Evolutionary conservation across 2,797 vertebrate genomes (phyloP).

Genomic region (Rhinogobio ventralis): DNA sequence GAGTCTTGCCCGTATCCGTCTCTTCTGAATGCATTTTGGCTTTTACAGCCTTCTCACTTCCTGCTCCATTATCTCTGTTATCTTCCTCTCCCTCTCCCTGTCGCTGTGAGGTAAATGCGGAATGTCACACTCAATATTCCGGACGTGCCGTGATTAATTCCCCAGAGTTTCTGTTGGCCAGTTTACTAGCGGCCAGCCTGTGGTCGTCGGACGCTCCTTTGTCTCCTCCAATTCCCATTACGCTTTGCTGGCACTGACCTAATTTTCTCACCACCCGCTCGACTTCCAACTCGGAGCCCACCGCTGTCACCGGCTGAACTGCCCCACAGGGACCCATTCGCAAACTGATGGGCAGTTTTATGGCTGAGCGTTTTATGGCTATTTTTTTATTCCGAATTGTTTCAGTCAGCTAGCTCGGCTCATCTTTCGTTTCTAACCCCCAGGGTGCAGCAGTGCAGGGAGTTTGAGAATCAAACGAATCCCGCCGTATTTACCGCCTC

Average conservation of each 20-base stretch:
- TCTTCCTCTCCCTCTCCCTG: slow-evolving; percentile 42
- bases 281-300: slow-evolving; percentile 53
- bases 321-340: slow-evolving; percentile 57
- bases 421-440: slow-evolving; percentile 71
- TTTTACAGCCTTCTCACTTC: slow-evolving; percentile 32
- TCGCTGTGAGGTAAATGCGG: slow-evolving; percentile 61
- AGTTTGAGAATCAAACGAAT: slow-evolving; percentile 61
- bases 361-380: slow-evolving; percentile 70
- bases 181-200: slow-evolving; percentile 76
- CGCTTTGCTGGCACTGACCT: slow-evolving; percentile 72
- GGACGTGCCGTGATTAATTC: slow-evolving; percentile 63
- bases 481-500: slow-evolving; percentile 66
- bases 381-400: slow-evolving; percentile 56
- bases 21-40: slow-evolving; percentile 38
- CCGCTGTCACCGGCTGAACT: slow-evolving; percentile 54
- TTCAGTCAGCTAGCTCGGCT: slow-evolving; percentile 69
- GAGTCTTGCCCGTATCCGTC: slow-evolving; percentile 39
- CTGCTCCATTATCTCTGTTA: slow-evolving; percentile 35
- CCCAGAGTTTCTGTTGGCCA: slow-evolving; percentile 67
- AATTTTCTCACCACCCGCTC: slow-evolving; percentile 65
- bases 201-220: slow-evolving; percentile 71
- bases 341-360: slow-evolving; percentile 69
- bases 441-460: slow-evolving; percentile 59
- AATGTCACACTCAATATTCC: slow-evolving; percentile 78
- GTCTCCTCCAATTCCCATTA: slow-evolving; percentile 64